A percentile compares a stretch with the other conserved stretches of the same genome.
Evolutionary conservation across 2,888 invertebrate genomes (phyloP).

Genomic region (Lasius fuliginosus): DNA sequence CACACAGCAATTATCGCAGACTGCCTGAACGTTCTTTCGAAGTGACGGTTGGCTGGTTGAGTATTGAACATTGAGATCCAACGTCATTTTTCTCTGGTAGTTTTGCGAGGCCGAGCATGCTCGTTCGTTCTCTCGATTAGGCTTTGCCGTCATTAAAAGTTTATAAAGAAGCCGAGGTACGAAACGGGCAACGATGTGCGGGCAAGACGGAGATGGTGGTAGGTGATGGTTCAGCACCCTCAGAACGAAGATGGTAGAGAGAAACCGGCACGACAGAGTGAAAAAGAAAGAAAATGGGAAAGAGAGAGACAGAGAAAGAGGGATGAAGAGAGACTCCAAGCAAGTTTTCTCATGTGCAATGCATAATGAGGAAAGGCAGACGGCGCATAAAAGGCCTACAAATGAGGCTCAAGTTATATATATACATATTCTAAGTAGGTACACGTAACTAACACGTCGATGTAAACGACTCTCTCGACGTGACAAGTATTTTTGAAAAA

Average conservation of each 20-base stretch:
- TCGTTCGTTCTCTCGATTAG: constrained; percentile 84
- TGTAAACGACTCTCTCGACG: neutral
- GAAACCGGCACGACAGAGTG: constrained; percentile 36
- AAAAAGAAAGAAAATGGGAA: constrained; percentile 79
- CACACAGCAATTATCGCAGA: constrained; percentile 33
- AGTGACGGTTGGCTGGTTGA: constrained; percentile 51
- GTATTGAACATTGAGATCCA: constrained; percentile 81
- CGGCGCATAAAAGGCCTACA: constrained; percentile 84
- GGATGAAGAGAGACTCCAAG: constrained; percentile 80
- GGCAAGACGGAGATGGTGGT: constrained; percentile 38
- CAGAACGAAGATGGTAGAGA: constrained; percentile 55
- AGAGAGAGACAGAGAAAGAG: constrained; percentile 79
- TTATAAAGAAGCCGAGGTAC: constrained; percentile 85
- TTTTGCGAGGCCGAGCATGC: constrained; percentile 75
- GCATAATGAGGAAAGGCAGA: constrained; percentile 85
- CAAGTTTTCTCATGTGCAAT: constrained; percentile 86
- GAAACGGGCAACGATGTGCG: constrained; percentile 67
- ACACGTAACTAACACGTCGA: constrained; percentile 38
- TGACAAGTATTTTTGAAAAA: constrained; percentile 2
- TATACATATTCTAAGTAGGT: constrained; percentile 57
- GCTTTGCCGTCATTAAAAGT: constrained; percentile 86
- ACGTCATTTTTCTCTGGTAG: constrained; percentile 79
- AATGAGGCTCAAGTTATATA: constrained; percentile 79
- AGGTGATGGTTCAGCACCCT: constrained; percentile 64
- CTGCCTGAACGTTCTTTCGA: constrained; percentile 40